phyloP scores from a whole-genome alignment of 2,797 vertebrate species.

The Melanotaenia pygmaea region DNA sequence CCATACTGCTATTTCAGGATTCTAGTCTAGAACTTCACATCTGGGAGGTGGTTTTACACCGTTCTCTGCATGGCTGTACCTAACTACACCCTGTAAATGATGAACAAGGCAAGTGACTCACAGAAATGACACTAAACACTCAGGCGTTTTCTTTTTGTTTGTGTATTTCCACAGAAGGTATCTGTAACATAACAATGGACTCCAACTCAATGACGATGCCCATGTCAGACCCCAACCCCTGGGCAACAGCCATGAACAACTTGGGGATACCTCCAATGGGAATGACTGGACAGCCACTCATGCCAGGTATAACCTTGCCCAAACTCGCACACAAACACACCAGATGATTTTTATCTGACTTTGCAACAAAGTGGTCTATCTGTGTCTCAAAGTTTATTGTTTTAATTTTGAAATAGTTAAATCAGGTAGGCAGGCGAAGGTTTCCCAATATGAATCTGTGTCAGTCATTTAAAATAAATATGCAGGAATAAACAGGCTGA shows the following conservation, averaged over 20 bases:
- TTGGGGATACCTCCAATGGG: slow-evolving; percentile 93
- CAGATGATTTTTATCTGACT: not conserved
- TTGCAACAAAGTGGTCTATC: not conserved
- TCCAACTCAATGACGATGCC: slow-evolving; percentile 90
- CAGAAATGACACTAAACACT: slow-evolving; percentile 14
- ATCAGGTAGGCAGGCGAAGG: no score
- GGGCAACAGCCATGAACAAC: slow-evolving; percentile 97
- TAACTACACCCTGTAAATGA: not conserved
- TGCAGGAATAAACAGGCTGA: slow-evolving; percentile 33
- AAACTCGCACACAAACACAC: not conserved
- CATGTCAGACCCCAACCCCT: slow-evolving; percentile 91
- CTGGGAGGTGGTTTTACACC: not conserved
- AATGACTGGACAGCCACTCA: slow-evolving; percentile 90
- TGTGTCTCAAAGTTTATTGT: not conserved
- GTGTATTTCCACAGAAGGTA: slow-evolving; percentile 82
- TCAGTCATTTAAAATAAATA: slow-evolving; percentile 30
- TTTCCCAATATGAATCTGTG: slow-evolving; percentile 5
- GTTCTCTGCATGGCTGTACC: not conserved
- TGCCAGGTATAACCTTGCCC: slow-evolving; percentile 84
- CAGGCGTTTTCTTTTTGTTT: slow-evolving; percentile 6
- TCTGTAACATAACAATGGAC: slow-evolving; percentile 89
- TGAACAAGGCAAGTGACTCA: not conserved
- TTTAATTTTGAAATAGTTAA: not conserved
- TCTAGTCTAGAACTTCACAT: not conserved
- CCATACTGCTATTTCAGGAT: not conserved